Evolutionary conservation across 2,888 invertebrate species (phyloP), one percentile per base, ranked within the genome.

Genomic region (Elmis aenea): DNA sequence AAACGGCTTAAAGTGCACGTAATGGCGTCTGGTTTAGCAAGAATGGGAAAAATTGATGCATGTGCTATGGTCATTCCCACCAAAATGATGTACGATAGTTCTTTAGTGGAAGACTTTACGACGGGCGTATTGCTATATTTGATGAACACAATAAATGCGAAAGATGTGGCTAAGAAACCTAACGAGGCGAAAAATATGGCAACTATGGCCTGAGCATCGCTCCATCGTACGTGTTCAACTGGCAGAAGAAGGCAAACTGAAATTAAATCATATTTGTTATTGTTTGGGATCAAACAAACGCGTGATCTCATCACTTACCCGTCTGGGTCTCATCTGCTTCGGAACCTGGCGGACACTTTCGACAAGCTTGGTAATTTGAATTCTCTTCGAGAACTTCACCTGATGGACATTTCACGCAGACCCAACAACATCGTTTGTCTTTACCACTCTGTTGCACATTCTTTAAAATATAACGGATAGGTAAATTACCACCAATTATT

Each of bases 401-500:
- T 41, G 75, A 70, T 43, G 74, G 71, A 67, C 87, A 87, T 3
- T 72, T 66, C 14, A 78, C 77, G 64, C 87, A 87, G 25, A 77
- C 76, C 86, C 86, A 87, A 66, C 86, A 87, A 61, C 86, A 86
- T 25, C 74, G 68, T 43, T 77, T 75, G 50, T 77, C 76, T 52
- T 74, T 70, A 29, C 77, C 74, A 41, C 75, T 76, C 16, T 73
- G 73, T 59, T 79, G 75, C 45, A 74, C 71, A 47, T 72, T 74
- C 74, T 75, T 56, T 5, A 55, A 56, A 26, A 45, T 18, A 38
- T 12, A 30, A 33, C 16, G n/a, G n/a, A n/a, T n/a, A n/a, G n/a
- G n/a, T n/a, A n/a, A n/a, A 14, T 9, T 12, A n/a, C 12, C n/a
- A 16, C 12, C 12, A 5, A n/a, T 12, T 5, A 13, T 23, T 23